A percentile compares a stretch with the other conserved stretches of the same genome.
Conservation (phyloP, 1,140 invertebrate genomes). For the Argopecten irradians region DNA sequence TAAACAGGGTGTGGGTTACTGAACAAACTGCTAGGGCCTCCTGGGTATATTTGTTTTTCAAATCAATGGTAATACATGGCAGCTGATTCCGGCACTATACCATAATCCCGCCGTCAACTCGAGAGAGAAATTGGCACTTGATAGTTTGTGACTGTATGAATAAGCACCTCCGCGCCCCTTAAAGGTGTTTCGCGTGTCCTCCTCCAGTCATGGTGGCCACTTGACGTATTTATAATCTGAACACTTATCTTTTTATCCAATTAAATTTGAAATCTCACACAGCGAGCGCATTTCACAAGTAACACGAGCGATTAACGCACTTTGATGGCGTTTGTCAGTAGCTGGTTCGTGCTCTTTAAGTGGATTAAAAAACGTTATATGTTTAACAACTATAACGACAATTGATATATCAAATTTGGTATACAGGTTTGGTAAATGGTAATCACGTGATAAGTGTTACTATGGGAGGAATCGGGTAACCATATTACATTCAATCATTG, state of each 20-base stretch:
- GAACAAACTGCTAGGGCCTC: background rate
- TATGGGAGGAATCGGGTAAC: too few relatives aligned
- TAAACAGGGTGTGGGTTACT: conserved; percentile 6
- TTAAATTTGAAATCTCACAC: conserved; percentile 18
- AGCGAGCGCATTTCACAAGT: background rate
- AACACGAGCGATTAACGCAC: background rate
- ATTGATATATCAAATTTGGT: background rate
- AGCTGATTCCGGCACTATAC: conserved; percentile 6
- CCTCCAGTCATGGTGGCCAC: background rate
- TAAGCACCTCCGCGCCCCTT: background rate
- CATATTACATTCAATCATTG: too few relatives aligned
- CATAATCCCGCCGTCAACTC: background rate
- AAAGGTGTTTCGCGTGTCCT: background rate
- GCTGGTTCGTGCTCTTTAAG: background rate
- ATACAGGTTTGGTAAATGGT: too few relatives aligned
- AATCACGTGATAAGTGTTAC: too few relatives aligned
- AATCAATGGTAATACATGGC: background rate
- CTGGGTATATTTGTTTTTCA: background rate
- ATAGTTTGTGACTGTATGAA: background rate
- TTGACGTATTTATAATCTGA: conserved; percentile 17
- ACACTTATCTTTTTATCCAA: conserved; percentile 23
- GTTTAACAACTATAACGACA: background rate
- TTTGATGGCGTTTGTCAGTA: background rate
- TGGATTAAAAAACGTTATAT: background rate
- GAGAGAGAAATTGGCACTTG: conserved; percentile 20